Conservation (phyloP, 2,113 vertebrate species). For the Meles meles region DNA sequence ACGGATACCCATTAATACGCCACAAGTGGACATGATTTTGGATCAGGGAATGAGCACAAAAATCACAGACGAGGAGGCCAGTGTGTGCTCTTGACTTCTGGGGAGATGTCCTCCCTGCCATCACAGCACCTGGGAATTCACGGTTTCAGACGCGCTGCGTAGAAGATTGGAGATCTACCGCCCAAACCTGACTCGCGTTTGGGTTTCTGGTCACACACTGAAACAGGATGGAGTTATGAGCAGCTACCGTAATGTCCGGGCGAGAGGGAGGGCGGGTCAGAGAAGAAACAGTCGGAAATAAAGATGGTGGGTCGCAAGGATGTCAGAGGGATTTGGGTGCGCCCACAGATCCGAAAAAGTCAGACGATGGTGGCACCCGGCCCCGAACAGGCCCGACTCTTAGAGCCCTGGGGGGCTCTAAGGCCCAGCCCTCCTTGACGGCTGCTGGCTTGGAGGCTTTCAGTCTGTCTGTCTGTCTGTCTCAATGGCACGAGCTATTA, state of each 20-base stretch:
- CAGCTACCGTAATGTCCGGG: neutral
- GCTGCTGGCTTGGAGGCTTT: neutral
- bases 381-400: neutral
- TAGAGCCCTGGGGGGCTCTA: fast-evolving
- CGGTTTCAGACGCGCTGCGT: neutral
- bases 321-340: neutral
- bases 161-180: neutral
- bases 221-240: neutral
- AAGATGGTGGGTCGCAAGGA: neutral
- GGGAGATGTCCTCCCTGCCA: neutral
- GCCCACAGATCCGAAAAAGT: neutral
- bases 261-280: neutral
- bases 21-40: neutral
- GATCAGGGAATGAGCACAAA: neutral
- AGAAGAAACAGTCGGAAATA: neutral
- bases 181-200: neutral
- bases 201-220: neutral
- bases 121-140: neutral
- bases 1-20: neutral
- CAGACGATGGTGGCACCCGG: fast-evolving
- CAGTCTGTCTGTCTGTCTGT: neutral
- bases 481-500: neutral
- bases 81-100: neutral
- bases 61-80: neutral
- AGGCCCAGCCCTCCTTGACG: neutral